phyloP scores from a whole-genome alignment of 2,113 vertebrate genomes.

The Meles meles region DNA sequence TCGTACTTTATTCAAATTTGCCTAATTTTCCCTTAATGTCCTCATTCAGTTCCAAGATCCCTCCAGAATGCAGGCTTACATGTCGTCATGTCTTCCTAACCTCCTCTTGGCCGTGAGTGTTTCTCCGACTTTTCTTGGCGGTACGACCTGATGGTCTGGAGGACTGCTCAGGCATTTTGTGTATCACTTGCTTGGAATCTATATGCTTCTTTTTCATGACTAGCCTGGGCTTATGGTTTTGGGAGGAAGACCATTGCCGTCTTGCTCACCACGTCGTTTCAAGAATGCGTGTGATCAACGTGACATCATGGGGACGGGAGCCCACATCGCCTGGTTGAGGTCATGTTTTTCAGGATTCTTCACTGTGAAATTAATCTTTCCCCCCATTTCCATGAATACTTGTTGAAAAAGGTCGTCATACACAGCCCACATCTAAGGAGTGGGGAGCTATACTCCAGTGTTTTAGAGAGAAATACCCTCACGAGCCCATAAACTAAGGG shows the following conservation, averaged over 20 bases:
- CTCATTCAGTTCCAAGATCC: neutral
- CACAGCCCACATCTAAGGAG: neutral
- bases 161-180: neutral
- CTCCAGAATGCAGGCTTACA: no score
- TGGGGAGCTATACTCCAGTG: neutral
- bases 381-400: neutral
- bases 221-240: neutral
- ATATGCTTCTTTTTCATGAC: no score
- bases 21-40: neutral
- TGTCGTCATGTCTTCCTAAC: neutral
- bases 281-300: accelerated
- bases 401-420: neutral
- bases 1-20: neutral
- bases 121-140: neutral
- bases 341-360: neutral
- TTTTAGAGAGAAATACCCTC: no score
- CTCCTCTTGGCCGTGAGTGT: neutral
- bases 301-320: accelerated
- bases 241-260: neutral
- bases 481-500: neutral
- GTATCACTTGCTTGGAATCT: no score
- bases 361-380: no score
- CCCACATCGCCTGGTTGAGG: neutral
- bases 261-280: neutral
- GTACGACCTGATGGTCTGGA: neutral